phyloP scores from a whole-genome alignment of 92 coral and sea anemone species.

The Actinernus sp. region DNA sequence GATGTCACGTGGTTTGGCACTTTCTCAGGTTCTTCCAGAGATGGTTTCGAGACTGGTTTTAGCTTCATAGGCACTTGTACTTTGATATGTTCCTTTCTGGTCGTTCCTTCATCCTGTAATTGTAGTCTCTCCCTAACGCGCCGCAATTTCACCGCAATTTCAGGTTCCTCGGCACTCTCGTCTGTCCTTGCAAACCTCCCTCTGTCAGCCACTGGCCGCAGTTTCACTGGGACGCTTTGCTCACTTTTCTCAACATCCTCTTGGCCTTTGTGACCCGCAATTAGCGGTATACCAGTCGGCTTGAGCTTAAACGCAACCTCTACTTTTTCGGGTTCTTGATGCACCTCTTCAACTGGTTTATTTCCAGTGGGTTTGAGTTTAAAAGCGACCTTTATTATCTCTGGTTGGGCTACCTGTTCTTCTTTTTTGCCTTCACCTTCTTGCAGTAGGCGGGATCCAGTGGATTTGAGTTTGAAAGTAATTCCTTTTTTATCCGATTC shows the following conservation, averaged over 20 bases:
- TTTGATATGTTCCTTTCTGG: not conserved
- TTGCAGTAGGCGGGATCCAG: slow-evolving; percentile 26
- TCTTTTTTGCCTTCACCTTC: not conserved
- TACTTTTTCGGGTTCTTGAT: slow-evolving; percentile 20
- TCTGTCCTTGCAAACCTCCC: too few relatives aligned
- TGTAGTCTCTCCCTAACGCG: slow-evolving; percentile 3
- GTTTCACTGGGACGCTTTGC: not conserved
- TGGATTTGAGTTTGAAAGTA: slow-evolving; percentile 14
- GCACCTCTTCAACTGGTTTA: not conserved
- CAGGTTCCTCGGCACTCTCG: slow-evolving; percentile 15
- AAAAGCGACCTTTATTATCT: slow-evolving; percentile 15
- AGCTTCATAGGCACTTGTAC: not conserved
- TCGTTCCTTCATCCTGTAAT: not conserved
- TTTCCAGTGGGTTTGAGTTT: slow-evolving; percentile 8
- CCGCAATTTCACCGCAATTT: slow-evolving; percentile 10
- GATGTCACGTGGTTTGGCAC: not conserved
- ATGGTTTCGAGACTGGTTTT: too few relatives aligned
- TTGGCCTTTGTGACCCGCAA: slow-evolving; percentile 9
- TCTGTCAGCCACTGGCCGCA: not conserved
- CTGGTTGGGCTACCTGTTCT: not conserved
- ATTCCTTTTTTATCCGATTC: slow-evolving; percentile 5
- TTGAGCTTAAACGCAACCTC: slow-evolving; percentile 27
- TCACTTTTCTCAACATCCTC: not conserved
- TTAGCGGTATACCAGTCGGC: slow-evolving; percentile 38
- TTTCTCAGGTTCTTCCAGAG: not conserved